Evolutionary conservation across 2,888 invertebrate genomes (phyloP).

Genomic region (Tenthredo amoena): DNA sequence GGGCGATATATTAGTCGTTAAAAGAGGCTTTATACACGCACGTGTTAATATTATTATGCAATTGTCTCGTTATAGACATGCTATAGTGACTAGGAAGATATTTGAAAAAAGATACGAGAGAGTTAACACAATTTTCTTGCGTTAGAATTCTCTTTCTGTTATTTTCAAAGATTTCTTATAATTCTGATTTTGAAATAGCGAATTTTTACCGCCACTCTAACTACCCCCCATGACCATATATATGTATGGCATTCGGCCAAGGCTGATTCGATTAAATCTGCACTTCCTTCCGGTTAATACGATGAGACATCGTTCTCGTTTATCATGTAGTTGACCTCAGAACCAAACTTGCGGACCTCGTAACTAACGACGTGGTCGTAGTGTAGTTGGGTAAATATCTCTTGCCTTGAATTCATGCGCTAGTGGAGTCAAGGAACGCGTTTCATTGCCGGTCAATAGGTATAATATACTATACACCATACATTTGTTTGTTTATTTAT

Average conservation of each 20-base stretch:
- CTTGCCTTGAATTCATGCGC: background rate
- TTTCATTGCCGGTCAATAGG: background rate
- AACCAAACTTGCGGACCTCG: background rate
- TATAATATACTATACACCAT: background rate
- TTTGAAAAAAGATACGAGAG: too few relatives aligned
- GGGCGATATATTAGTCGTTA: too few relatives aligned
- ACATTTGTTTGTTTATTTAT: background rate
- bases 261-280: background rate
- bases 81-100: too few relatives aligned
- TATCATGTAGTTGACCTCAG: background rate
- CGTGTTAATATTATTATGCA: too few relatives aligned
- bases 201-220: background rate
- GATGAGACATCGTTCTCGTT: background rate
- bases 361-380: background rate
- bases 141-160: too few relatives aligned
- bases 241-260: background rate
- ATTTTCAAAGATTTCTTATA: background rate
- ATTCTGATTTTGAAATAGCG: background rate
- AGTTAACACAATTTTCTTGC: too few relatives aligned
- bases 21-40: too few relatives aligned
- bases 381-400: background rate
- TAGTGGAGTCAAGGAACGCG: background rate
- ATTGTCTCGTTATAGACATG: too few relatives aligned
- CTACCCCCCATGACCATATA: background rate
- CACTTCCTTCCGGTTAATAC: conserved; percentile 13